Evolutionary conservation across 64 coral and sea anemone genomes (phyloP).

Genomic region (Exaiptasia diaphana): DNA sequence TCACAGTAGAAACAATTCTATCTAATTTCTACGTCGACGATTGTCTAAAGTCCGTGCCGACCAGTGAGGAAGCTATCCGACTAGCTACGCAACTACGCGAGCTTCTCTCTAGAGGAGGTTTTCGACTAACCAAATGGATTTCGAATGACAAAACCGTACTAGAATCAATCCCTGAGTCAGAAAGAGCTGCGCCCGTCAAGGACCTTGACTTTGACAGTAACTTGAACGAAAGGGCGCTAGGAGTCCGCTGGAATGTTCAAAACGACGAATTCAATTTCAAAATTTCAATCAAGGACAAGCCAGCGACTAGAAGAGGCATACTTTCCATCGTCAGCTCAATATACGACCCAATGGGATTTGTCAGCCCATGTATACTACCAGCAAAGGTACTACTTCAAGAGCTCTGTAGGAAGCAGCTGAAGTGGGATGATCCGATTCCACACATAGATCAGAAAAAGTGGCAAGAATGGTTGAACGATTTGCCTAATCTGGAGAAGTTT

Average conservation of each 20-base stretch:
- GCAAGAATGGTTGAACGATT: background rate
- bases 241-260: background rate
- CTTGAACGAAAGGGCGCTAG: background rate
- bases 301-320: background rate
- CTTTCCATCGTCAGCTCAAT: background rate
- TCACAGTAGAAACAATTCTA: too few species aligned
- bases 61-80: too few species aligned
- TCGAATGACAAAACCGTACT: background rate
- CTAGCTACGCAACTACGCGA: background rate
- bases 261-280: background rate
- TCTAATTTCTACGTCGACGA: too few species aligned
- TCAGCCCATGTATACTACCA: background rate
- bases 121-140: background rate
- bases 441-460: background rate
- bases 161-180: too few species aligned
- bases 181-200: too few species aligned
- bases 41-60: too few species aligned
- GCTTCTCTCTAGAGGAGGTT: background rate
- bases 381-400: background rate
- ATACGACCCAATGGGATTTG: background rate
- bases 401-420: background rate
- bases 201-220: background rate
- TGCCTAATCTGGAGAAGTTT: background rate
- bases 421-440: background rate
- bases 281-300: background rate